These are phyloP conservation scores for Trissonchulus sp. DNA, from an alignment of 2,888 invertebrate genomes.

Conservation along the genomic window DNA sequence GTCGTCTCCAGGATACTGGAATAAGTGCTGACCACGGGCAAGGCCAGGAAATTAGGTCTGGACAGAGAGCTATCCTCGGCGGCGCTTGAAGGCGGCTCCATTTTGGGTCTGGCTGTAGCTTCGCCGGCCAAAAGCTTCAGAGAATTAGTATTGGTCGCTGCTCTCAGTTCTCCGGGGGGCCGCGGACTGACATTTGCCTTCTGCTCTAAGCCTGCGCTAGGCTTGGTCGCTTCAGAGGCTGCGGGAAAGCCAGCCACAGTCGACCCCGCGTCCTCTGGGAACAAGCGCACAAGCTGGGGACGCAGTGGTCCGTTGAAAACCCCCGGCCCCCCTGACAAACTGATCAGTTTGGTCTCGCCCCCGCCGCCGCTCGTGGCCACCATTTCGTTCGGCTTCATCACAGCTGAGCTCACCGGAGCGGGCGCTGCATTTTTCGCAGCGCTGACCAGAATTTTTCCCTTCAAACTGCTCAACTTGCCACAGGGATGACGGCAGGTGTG, in stretches of 20 bases:
- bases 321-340: neutral
- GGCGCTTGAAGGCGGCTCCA: too few species aligned
- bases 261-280: too few species aligned
- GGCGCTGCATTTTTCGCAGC: neutral
- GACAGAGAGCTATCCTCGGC: neutral
- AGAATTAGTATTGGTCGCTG: neutral
- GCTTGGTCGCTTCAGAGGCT: neutral
- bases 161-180: neutral
- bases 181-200: neutral
- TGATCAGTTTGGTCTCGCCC: too few species aligned
- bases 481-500: neutral
- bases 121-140: too few species aligned
- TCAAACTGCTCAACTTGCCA: neutral
- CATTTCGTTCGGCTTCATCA: neutral
- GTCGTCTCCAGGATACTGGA: neutral
- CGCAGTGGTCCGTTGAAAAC: too few species aligned
- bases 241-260: neutral
- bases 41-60: neutral
- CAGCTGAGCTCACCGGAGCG: neutral
- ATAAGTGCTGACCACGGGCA: neutral
- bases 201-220: neutral
- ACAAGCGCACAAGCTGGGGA: too few species aligned
- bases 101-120: too few species aligned
- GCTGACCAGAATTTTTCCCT: neutral
- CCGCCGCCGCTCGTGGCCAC: neutral